These are phyloP conservation scores for Notarius quadriscutis DNA, from an alignment of 2,113 vertebrate genomes.

Conservation along the genomic window DNA sequence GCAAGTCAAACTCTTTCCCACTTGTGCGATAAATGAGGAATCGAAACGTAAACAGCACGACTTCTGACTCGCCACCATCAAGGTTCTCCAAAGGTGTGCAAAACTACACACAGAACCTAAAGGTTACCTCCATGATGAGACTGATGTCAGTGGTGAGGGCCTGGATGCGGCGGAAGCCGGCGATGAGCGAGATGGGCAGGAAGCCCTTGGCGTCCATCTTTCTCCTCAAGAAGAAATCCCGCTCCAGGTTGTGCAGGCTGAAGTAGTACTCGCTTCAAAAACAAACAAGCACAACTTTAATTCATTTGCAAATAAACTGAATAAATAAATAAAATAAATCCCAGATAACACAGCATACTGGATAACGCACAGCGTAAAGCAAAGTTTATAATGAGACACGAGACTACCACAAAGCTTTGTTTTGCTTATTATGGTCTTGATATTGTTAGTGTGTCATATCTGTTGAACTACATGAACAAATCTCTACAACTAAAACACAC, in stretches of 20 bases:
- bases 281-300: not conserved
- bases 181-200: constrained; percentile 90
- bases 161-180: constrained; percentile 91
- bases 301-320: not conserved
- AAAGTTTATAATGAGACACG: not conserved
- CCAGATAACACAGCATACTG: not conserved
- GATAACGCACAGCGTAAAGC: not conserved
- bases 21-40: not conserved
- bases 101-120: not conserved
- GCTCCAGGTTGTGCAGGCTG: constrained; percentile 93
- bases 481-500: not conserved
- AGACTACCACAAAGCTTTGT: not conserved
- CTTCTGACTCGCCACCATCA: not conserved
- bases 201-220: constrained; percentile 95
- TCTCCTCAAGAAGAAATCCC: constrained; percentile 93
- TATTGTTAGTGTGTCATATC: not conserved
- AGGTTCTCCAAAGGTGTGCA: not conserved
- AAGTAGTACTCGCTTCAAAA: constrained; percentile 93
- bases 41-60: not conserved
- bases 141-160: constrained; percentile 87
- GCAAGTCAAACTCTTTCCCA: not conserved
- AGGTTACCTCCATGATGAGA: constrained; percentile 87
- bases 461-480: not conserved
- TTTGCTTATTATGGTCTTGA: not conserved
- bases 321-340: not conserved